Base-by-base conservation (phyloP, 2,797 vertebrate species). In the Halcyon leucocephala region DNA sequence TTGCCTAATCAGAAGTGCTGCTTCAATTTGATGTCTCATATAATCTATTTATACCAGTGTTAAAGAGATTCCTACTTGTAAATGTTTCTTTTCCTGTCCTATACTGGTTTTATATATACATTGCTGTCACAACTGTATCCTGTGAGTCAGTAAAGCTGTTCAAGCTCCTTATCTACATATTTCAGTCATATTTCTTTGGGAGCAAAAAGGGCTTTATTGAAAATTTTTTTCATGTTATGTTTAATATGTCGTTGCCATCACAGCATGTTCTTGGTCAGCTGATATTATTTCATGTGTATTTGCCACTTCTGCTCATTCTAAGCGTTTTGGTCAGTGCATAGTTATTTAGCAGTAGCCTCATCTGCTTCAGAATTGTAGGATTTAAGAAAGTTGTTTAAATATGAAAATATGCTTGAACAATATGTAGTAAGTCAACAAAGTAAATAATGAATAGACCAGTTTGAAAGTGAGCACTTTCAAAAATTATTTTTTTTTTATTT, bases 401-500 rank as follows among this genome's bases (percentile, higher is more conserved):
- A 76, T 24, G 20, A 82, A 94, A 96, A 64, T n/a, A 35, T 28
- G 12, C 4, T 71, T 89, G 69, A 88, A 84, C 14, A 42, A 82
- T 72, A 49, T 42, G 6, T 67, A 81, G 79, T 55, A 88, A 35
- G n/a, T 41, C 62, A 89, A 70, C 66, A 74, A 73, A 54, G 10
- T n/a, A 86, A 93, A 46, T 73, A 60, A 91, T 35, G 12, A n/a
- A 8, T 41, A 60, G 76, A 25, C 11, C 35, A 79, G 15, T 87
- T 96, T 90, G n/a, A 78, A 91, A 90, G 33, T 18, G n/a, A 80
- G 39, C 66, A 9, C 79, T 86, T 96, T 85, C 85, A 93, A 72
- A 95, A 97, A 79, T 96, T 35, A 66, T 95, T 51, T 57, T 88
- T 94, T 88, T 94, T 35, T 35, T 35, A 8, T 93, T 93, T 90